These are phyloP conservation scores for Austrofundulus limnaeus DNA, from an alignment of 2,113 vertebrate genomes.

Conservation along the genomic window DNA sequence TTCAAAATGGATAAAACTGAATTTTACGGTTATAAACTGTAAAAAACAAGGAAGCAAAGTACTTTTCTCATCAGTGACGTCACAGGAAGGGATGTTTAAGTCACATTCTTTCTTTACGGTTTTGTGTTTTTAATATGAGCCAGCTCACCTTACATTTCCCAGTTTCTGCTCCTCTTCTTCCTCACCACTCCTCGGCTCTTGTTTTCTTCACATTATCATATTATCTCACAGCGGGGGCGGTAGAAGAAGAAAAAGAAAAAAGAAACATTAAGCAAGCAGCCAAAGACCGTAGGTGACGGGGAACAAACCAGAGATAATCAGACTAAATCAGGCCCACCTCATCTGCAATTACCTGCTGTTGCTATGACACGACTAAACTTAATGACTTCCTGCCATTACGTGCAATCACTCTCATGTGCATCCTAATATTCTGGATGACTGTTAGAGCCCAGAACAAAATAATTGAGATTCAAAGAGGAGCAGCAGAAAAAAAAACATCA, in stretches of 20 bases:
- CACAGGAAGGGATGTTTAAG: background rate
- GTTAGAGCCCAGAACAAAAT: slow-evolving; percentile 43
- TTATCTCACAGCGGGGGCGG: slow-evolving; percentile 3
- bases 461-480: slow-evolving; percentile 14
- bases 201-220: slow-evolving; percentile 7
- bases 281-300: background rate
- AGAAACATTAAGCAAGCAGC: background rate
- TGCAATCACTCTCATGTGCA: slow-evolving; percentile 24
- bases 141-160: background rate
- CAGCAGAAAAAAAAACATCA: too few species aligned
- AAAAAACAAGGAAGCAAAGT: background rate
- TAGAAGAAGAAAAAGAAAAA: background rate
- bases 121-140: background rate
- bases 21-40: background rate
- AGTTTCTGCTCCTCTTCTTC: background rate
- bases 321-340: slow-evolving; percentile 29
- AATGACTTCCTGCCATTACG: slow-evolving; percentile 34
- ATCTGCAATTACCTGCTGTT: slow-evolving; percentile 43
- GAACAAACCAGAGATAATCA: slow-evolving; percentile 51
- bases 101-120: background rate
- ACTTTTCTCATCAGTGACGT: background rate
- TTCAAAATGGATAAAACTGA: background rate
- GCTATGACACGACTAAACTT: slow-evolving; percentile 33
- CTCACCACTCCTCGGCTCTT: background rate
- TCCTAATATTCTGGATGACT: slow-evolving; percentile 12